These are phyloP conservation scores for Drosophila melanocephala DNA, from an alignment of 2,888 invertebrate species.

Conservation along the genomic window DNA sequence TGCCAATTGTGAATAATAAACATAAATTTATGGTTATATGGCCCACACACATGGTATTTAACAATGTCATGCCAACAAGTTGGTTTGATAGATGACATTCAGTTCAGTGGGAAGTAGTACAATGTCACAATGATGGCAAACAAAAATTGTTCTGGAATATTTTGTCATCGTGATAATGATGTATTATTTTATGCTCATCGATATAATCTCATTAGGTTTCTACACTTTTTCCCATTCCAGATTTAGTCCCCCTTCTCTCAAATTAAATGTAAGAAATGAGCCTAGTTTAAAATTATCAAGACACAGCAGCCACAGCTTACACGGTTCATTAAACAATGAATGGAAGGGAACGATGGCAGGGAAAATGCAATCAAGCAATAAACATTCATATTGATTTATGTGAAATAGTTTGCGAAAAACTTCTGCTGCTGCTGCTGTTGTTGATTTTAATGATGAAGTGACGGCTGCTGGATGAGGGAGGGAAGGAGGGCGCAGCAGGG, in stretches of 20 bases:
- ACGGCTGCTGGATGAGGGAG: conserved; percentile 5
- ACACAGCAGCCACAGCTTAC: conserved; percentile 6
- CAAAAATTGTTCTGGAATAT: neutral
- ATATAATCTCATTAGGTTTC: neutral
- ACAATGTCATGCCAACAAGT: conserved; percentile 28
- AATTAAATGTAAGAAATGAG: conserved; percentile 7
- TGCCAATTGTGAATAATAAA: conserved; percentile 37
- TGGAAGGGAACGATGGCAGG: neutral
- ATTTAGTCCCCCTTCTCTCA: neutral
- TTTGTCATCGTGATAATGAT: conserved; percentile 14
- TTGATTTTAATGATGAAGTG: conserved; percentile 16
- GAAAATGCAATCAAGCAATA: conserved; percentile 17
- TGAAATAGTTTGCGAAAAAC: conserved; percentile 39
- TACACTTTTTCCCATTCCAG: neutral
- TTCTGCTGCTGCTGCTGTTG: neutral
- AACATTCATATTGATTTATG: conserved; percentile 47
- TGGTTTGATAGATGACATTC: conserved; percentile 20
- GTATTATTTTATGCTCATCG: neutral
- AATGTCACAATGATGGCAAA: conserved; percentile 11
- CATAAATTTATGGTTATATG: conserved; percentile 64
- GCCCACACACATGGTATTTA: conserved; percentile 38
- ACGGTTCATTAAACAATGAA: conserved; percentile 31
- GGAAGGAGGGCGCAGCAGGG: neutral
- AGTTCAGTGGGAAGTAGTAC: neutral
- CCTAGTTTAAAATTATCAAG: conserved; percentile 16